These are phyloP conservation scores for Pseudococcus longispinus DNA, from an alignment of 2,888 invertebrate genomes.

Conservation along the genomic window DNA sequence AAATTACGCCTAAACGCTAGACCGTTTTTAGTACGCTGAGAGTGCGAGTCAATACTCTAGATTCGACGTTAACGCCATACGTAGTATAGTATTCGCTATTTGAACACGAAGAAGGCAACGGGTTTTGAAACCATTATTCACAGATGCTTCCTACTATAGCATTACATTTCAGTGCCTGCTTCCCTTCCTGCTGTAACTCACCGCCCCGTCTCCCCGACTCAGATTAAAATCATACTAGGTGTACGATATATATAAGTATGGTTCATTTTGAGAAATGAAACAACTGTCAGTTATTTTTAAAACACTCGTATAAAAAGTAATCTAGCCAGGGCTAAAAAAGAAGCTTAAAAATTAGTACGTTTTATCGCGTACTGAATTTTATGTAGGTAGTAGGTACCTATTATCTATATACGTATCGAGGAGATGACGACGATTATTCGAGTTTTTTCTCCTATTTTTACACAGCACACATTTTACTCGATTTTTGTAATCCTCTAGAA, in stretches of 20 bases:
- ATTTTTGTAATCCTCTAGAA: no score
- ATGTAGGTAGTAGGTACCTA: neutral
- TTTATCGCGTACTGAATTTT: neutral
- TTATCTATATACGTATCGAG: neutral
- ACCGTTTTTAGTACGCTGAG: neutral
- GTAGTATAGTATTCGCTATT: neutral
- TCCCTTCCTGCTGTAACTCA: neutral
- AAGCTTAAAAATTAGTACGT: slow-evolving; percentile 32
- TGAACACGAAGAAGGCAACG: neutral
- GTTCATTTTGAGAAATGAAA: slow-evolving; percentile 40
- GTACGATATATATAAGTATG: neutral
- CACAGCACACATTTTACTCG: no score
- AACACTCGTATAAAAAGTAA: slow-evolving; percentile 34
- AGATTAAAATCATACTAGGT: slow-evolving; percentile 31
- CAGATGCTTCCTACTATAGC: neutral
- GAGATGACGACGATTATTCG: neutral
- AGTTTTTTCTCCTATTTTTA: no score
- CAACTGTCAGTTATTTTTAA: slow-evolving; percentile 28
- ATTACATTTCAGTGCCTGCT: neutral
- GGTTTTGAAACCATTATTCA: slow-evolving; percentile 14
- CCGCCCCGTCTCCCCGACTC: neutral
- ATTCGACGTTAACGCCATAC: neutral
- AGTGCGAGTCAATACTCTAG: neutral
- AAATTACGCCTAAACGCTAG: neutral
- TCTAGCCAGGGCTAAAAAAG: neutral